Base-by-base conservation (phyloP, 2,113 vertebrate genomes). In the Pardalotus punctatus region DNA sequence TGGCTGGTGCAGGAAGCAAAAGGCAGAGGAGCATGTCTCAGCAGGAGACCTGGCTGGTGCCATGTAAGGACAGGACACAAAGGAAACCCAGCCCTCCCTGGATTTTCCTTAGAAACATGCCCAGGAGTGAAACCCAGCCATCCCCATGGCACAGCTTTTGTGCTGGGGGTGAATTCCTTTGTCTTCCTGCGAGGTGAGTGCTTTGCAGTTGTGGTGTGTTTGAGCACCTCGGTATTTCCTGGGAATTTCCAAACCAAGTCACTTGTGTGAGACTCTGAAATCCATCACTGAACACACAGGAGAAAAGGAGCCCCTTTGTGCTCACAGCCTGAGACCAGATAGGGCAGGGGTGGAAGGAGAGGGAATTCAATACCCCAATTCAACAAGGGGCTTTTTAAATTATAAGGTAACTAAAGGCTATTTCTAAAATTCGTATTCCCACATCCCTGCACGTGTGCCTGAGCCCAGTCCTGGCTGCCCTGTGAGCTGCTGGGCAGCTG, bases 391-490 rank as follows among this genome's bases (percentile, higher is more conserved):
- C 17, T 5, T 4, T 8, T 33, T 35, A 2, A 20, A 13, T 76
- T 28, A 48, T 35, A 35, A 87, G 21, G 9, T n/a, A 31, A 78
- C 79, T 47, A 36, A 67, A 50, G 48, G 19, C 24, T 62, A 12
- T 21, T 57, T 93, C 43, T 48, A 31, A 71, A 79, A 79, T 61
- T 38, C 18, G 1, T 31, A 18, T 73, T 85, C 60, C 61, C 61
- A 42, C 31, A 72, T 33, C 18, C 45, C 43, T 60, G 23, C 21
- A 10, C 0, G 0, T 42, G 21, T 42, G 50, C 8, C 27, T 77
- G 54, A 80, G 20, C 24, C n/a, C 36, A 57, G 22, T n/a, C 43
- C 50, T 10, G 21, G 27, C 33, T 69, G 9, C 28, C 24, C 23
- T 58, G 22, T 58, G 27, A 28, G 6, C 74, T 73, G 43, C 48